phyloP scores from a whole-genome alignment of 2,113 vertebrate genomes.

The Grammomys dolichurus region DNA sequence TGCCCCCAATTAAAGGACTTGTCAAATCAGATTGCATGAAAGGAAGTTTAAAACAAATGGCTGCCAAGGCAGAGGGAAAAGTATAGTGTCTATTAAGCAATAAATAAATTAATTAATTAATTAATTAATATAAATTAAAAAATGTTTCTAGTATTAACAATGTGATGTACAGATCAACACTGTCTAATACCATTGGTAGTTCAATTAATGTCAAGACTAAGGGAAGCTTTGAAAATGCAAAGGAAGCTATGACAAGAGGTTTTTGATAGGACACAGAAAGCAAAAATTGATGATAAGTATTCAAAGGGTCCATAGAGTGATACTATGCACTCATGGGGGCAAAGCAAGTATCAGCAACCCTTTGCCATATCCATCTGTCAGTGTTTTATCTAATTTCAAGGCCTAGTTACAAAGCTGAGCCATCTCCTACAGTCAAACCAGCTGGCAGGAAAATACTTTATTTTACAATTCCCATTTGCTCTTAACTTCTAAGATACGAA shows the following conservation, averaged over 20 bases:
- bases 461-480: constrained; percentile 21
- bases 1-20: not conserved
- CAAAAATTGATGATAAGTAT: not conserved
- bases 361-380: constrained; percentile 10
- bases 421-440: constrained; percentile 3
- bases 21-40: not conserved
- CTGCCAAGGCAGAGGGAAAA: not conserved
- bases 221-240: not conserved
- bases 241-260: not conserved
- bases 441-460: not conserved
- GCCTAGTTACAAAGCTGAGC: not conserved
- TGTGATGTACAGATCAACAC: not conserved
- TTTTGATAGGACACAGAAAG: not conserved
- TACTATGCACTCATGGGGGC: not conserved
- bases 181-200: not conserved
- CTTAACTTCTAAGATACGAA: constrained; percentile 52
- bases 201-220: not conserved
- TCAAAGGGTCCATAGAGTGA: not conserved
- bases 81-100: not conserved
- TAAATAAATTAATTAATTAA: not conserved
- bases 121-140: not conserved
- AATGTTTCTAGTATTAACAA: not conserved
- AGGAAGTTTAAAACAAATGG: constrained; percentile 8
- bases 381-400: constrained; percentile 30
- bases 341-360: not conserved